phyloP scores from a whole-genome alignment of 2,888 invertebrate species.

The Yponomeuta plumbellus region DNA sequence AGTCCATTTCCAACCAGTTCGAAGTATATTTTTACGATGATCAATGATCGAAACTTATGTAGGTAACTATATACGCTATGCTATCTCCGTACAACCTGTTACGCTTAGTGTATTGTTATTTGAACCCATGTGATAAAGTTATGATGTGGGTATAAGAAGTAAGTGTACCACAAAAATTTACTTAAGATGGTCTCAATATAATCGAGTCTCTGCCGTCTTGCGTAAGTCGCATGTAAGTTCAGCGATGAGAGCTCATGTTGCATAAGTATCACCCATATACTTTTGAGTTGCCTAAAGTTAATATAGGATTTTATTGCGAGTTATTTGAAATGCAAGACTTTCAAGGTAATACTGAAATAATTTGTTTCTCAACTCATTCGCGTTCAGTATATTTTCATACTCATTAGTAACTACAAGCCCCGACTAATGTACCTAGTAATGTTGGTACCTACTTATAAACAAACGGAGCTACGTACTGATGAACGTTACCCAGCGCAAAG shows the following conservation, averaged over 20 bases:
- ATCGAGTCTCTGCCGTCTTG: too few species aligned
- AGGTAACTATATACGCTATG: background rate
- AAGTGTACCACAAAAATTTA: too few species aligned
- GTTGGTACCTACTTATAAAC: too few species aligned
- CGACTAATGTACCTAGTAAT: too few species aligned
- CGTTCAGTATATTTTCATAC: background rate
- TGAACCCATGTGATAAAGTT: background rate
- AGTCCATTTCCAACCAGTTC: background rate
- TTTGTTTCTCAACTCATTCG: background rate
- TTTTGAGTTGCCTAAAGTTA: too few species aligned
- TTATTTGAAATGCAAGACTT: background rate
- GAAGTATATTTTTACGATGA: background rate
- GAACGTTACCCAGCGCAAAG: background rate
- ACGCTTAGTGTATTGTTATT: background rate
- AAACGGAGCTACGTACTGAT: background rate
- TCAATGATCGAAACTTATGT: background rate
- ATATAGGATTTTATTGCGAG: too few species aligned
- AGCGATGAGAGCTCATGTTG: too few species aligned
- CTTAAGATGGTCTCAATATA: too few species aligned
- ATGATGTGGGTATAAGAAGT: background rate
- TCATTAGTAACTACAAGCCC: background rate
- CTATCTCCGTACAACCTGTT: background rate
- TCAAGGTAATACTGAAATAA: background rate
- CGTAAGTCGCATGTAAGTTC: too few species aligned
- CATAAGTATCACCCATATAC: too few species aligned